phyloP scores from a whole-genome alignment of 2,113 vertebrate genomes.

The Melierax canorus region DNA sequence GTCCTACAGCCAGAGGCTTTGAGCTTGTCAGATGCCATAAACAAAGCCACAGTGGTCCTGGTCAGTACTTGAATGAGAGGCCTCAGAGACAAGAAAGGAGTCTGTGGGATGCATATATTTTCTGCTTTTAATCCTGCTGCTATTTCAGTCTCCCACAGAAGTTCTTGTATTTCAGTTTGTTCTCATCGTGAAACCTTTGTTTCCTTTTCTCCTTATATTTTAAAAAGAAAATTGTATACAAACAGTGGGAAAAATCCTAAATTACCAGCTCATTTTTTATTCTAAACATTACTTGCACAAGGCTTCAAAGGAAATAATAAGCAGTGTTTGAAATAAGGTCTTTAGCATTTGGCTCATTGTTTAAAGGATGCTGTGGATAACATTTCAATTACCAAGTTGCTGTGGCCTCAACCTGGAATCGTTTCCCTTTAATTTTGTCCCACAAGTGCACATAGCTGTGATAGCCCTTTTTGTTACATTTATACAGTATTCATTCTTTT shows the following conservation, averaged over 20 bases:
- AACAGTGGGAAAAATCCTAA: background rate
- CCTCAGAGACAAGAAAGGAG: slow-evolving; percentile 6
- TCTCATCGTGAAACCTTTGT: background rate
- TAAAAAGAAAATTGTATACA: background rate
- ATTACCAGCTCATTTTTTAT: slow-evolving; percentile 12
- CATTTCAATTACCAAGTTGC: slow-evolving; percentile 1
- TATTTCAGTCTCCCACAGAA: slow-evolving; percentile 9
- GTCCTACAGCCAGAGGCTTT: background rate
- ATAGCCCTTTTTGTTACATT: background rate
- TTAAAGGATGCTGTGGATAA: background rate
- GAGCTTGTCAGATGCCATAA: slow-evolving; percentile 13
- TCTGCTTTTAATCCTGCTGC: slow-evolving; percentile 10
- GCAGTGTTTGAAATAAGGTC: background rate
- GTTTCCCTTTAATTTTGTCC: background rate
- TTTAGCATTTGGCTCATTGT: background rate
- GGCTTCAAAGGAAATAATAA: slow-evolving; percentile 16
- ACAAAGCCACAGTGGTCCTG: background rate
- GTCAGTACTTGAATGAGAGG: background rate
- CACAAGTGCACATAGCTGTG: background rate
- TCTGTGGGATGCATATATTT: background rate
- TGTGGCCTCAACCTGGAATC: background rate
- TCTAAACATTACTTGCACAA: background rate
- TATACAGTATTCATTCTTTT: background rate
- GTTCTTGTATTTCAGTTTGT: slow-evolving; percentile 24
- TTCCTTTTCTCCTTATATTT: background rate